phyloP scores from a whole-genome alignment of 2,888 invertebrate species.

The Pyrgus malvae region DNA sequence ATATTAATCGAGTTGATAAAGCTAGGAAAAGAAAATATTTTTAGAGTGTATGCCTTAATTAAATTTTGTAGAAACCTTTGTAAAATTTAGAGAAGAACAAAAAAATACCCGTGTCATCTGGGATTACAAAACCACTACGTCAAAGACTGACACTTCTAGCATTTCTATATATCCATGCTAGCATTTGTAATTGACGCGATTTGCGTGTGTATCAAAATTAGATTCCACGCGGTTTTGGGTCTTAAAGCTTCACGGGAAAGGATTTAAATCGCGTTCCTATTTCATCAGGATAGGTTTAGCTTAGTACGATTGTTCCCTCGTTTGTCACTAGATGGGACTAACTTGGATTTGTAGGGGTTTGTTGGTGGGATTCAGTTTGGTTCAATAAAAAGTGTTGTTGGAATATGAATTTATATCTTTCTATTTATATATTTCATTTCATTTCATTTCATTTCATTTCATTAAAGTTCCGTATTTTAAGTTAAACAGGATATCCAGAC shows the following conservation, averaged over 20 bases:
- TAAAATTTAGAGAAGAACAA: no score
- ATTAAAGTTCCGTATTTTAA: no score
- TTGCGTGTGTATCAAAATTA: constrained; percentile 71
- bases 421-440: no score
- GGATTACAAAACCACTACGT: no score
- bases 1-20: no score
- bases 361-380: constrained; percentile 36
- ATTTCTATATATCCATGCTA: constrained; percentile 33
- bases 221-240: constrained; percentile 65
- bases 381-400: constrained; percentile 4
- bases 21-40: no score
- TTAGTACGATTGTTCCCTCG: constrained; percentile 19
- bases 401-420: neutral
- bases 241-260: constrained; percentile 51
- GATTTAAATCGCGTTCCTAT: constrained; percentile 51
- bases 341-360: constrained; percentile 32
- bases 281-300: constrained; percentile 26
- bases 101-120: no score
- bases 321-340: constrained; percentile 22
- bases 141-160: constrained; percentile 1
- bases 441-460: no score
- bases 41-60: no score
- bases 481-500: no score
- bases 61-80: no score
- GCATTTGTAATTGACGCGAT: constrained; percentile 55